Percentiles rank a stretch among this genome's conserved stretches.
phyloP scores from a whole-genome alignment of 1,140 invertebrate species.

The Cotesia typhae region DNA sequence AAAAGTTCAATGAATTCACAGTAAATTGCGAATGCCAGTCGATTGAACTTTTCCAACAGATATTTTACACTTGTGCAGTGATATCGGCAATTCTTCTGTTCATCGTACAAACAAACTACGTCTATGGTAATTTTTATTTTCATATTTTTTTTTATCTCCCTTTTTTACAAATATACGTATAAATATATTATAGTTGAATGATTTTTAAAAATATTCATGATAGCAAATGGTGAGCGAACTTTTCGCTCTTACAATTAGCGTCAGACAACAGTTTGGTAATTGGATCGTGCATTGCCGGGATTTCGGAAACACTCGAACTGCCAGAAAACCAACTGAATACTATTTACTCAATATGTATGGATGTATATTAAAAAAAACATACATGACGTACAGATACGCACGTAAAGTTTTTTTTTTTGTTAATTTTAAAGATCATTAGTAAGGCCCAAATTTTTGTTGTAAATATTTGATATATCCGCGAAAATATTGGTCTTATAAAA shows the following conservation, averaged over 20 bases:
- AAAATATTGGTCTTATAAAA: too few species aligned
- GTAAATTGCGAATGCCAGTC: slow-evolving; percentile 10
- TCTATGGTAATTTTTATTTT: not conserved
- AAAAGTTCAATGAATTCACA: not conserved
- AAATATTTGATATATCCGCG: too few species aligned
- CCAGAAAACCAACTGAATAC: slow-evolving; percentile 20
- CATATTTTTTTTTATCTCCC: not conserved
- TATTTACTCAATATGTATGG: not conserved
- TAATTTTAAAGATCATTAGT: too few species aligned
- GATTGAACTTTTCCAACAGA: not conserved
- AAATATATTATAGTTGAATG: too few species aligned
- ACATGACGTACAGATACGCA: too few species aligned
- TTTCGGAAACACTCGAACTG: slow-evolving; percentile 47
- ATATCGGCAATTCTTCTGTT: slow-evolving; percentile 14
- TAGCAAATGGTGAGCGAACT: not conserved
- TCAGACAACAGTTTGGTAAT: slow-evolving; percentile 40
- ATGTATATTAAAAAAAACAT: too few species aligned
- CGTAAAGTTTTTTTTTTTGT: too few species aligned
- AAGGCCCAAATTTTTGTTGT: too few species aligned
- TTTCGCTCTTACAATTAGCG: not conserved
- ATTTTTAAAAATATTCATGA: not conserved
- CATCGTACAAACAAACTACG: not conserved
- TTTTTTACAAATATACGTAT: not conserved
- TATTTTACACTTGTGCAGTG: slow-evolving; percentile 33
- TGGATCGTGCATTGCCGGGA: slow-evolving; percentile 45